phyloP scores from a whole-genome alignment of 2,888 invertebrate species.

The Acronicta alni region DNA sequence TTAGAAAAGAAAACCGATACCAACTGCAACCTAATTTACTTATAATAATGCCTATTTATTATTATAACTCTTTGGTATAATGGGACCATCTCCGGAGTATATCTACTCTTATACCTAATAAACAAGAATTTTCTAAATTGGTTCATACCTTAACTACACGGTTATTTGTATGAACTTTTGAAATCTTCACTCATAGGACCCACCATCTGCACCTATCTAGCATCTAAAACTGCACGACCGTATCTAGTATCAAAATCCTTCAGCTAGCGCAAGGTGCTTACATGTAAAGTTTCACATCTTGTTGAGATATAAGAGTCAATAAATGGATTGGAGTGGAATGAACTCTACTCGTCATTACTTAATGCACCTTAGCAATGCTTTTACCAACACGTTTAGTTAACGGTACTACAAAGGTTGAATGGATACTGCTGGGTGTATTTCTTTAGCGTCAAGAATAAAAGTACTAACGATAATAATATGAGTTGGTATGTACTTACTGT shows the following conservation, averaged over 20 bases:
- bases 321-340: constrained; percentile 28
- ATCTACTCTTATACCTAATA: no score
- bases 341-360: constrained; percentile 40
- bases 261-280: background rate
- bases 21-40: no score
- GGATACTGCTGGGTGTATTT: constrained; percentile 13
- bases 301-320: constrained; percentile 10
- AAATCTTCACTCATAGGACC: no score
- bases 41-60: no score
- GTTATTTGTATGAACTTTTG: no score
- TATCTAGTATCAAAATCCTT: background rate
- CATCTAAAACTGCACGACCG: background rate
- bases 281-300: constrained; percentile 7
- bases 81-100: no score
- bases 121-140: no score
- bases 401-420: constrained; percentile 29
- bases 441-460: constrained; percentile 22
- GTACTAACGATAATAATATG: background rate
- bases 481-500: background rate
- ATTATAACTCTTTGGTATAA: no score
- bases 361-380: constrained; percentile 49
- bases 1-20: no score
- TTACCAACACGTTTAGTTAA: constrained; percentile 38
- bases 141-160: no score
- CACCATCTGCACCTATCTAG: no score